phyloP scores from a whole-genome alignment of 2,888 invertebrate species.

The Scrobipalpa atriplicella region DNA sequence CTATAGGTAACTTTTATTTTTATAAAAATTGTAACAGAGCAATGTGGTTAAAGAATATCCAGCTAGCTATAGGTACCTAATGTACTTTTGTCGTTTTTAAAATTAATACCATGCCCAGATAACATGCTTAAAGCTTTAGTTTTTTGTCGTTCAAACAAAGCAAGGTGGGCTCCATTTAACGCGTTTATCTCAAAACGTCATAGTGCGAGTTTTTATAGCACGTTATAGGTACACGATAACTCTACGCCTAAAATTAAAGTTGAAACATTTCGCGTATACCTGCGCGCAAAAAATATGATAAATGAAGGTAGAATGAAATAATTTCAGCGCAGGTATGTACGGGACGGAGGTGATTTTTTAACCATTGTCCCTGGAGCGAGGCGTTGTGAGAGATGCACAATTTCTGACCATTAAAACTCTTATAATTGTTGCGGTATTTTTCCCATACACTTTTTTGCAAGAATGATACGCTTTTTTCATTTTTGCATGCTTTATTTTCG shows the following conservation, averaged over 20 bases:
- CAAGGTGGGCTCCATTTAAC: slow-evolving; percentile 50
- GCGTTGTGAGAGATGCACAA: slow-evolving; percentile 37
- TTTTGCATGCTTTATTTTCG: neutral
- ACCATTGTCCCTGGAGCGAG: slow-evolving; percentile 43
- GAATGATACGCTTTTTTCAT: neutral
- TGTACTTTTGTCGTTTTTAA: neutral
- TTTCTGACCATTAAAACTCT: slow-evolving; percentile 39
- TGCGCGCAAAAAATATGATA: slow-evolving; percentile 77
- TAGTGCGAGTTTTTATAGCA: slow-evolving; percentile 8
- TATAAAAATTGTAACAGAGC: no score
- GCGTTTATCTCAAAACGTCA: slow-evolving; percentile 34
- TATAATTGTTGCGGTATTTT: slow-evolving; percentile 35
- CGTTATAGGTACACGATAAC: slow-evolving; percentile 22
- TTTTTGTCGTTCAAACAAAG: neutral
- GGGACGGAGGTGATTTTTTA: slow-evolving; percentile 63
- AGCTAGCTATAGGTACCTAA: neutral
- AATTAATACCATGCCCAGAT: neutral
- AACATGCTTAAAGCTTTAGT: neutral
- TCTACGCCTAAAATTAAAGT: slow-evolving; percentile 42
- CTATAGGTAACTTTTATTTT: no score
- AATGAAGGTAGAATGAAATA: slow-evolving; percentile 76
- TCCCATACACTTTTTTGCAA: slow-evolving; percentile 32
- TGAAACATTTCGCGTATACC: slow-evolving; percentile 63
- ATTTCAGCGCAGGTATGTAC: slow-evolving; percentile 73
- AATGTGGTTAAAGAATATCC: no score